Base-by-base conservation (phyloP, 30 jellyfish, hydroid and myxozoan species). In the Pseudorhiza aurosa region DNA sequence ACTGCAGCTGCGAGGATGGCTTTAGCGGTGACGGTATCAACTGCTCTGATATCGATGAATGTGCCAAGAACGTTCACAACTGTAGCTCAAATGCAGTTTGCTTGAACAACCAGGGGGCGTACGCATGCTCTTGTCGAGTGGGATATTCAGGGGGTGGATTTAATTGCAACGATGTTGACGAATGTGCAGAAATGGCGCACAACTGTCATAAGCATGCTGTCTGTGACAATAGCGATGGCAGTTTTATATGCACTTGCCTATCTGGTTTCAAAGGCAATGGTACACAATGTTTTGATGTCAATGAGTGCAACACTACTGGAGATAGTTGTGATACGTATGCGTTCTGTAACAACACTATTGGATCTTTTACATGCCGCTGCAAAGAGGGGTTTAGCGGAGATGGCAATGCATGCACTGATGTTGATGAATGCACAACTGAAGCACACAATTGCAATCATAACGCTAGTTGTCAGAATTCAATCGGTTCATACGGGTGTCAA, bases 11-110 rank as follows among this genome's bases (percentile, higher is more conserved):
- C 75, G 55, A 33, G 18, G 43, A 12, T 39, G 96, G 96, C 19
- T 85, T 58, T 70, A 17, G 57, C 6, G 96, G 96, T 7, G 68
- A 58, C 45, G 96, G 96, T 8, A 6, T 0, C 35, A 32, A 26
- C 19, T 85, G 96, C 56, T 8, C 82, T 15, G 96, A 85, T 50
- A 26, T 85, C 17, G 75, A 85, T 30, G 96, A 85, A 55, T 85
- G 96, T 46, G 44, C 15, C 42, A 37, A 26, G 35, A 30, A 31
- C 35, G 37, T 19, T 33, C 77, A 84, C 62, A 42, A 33, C 45
- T 84, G 95, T 40, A 40, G 68, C 22, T 27, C 18, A 25, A 35
- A 32, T 57, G 77, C 85, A 18, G 14, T 18, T 14, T 81, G 92
- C 56, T 6, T 15, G 62, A 81, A 81, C 21, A 1, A 2, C 12